phyloP scores from a whole-genome alignment of 2,797 vertebrate genomes.

The Helicolenus hilgendorfi region DNA sequence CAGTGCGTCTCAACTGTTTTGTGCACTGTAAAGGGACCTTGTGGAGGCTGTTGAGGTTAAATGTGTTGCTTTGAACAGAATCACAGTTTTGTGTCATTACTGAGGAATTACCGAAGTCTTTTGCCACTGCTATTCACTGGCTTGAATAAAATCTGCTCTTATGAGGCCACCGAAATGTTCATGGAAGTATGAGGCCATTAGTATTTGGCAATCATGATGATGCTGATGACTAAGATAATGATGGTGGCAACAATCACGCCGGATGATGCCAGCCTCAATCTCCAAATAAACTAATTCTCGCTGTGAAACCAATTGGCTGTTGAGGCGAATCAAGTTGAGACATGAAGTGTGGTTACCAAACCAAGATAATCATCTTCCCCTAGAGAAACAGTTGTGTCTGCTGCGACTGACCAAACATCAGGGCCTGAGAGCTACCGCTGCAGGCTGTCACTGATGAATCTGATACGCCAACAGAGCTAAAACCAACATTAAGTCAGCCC shows the following conservation, averaged over 20 bases:
- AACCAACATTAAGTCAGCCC: conserved; percentile 13
- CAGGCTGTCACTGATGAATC: conserved; percentile 18
- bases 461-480: conserved; percentile 20
- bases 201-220: conserved; percentile 14
- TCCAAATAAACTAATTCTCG: conserved; percentile 23
- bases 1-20: neutral
- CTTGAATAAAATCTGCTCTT: conserved; percentile 4
- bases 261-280: neutral
- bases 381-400: conserved; percentile 3
- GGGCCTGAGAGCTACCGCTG: neutral
- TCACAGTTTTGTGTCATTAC: neutral
- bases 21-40: neutral
- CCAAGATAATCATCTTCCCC: conserved; percentile 10
- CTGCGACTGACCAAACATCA: conserved; percentile 14
- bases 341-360: conserved; percentile 27
- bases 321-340: conserved; percentile 42
- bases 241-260: conserved; percentile 23
- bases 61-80: conserved; percentile 11
- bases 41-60: neutral
- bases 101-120: neutral
- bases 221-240: conserved; percentile 38
- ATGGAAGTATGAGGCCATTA: conserved; percentile 25
- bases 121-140: neutral
- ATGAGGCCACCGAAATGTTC: conserved; percentile 2
- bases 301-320: conserved; percentile 42